Evolutionary conservation across 2,113 vertebrate genomes (phyloP).

Genomic region (Malurus elegans): DNA sequence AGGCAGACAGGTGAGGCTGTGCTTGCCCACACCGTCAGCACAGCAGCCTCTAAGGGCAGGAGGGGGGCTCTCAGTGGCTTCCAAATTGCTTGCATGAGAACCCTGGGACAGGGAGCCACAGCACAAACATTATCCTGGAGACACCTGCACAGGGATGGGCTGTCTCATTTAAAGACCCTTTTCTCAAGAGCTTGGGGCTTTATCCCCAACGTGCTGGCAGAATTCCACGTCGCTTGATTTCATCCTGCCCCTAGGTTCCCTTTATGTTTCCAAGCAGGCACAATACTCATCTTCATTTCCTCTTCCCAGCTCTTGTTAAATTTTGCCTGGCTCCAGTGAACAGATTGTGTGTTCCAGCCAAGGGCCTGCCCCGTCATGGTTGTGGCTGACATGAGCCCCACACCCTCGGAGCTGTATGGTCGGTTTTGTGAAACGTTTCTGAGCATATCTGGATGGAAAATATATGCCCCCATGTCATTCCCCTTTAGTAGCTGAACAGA

Average conservation of each 20-base stretch:
- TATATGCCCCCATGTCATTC: not conserved
- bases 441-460: not conserved
- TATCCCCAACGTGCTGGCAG: not conserved
- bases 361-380: not conserved
- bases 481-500: not conserved
- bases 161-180: not conserved
- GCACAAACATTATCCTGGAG: not conserved
- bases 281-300: not conserved
- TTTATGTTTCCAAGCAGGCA: not conserved
- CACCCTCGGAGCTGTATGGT: rapidly evolving
- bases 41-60: not conserved
- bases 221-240: not conserved
- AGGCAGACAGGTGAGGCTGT: not conserved
- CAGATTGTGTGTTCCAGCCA: not conserved
- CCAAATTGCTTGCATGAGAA: not conserved
- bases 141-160: not conserved
- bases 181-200: not conserved
- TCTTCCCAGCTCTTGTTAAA: not conserved
- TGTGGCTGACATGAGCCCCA: not conserved
- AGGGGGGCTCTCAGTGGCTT: not conserved
- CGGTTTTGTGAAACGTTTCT: not conserved
- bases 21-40: not conserved
- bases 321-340: not conserved
- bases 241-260: not conserved
- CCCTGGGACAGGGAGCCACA: not conserved